phyloP scores from a whole-genome alignment of 2,888 invertebrate species.

The Papilio gigon region DNA sequence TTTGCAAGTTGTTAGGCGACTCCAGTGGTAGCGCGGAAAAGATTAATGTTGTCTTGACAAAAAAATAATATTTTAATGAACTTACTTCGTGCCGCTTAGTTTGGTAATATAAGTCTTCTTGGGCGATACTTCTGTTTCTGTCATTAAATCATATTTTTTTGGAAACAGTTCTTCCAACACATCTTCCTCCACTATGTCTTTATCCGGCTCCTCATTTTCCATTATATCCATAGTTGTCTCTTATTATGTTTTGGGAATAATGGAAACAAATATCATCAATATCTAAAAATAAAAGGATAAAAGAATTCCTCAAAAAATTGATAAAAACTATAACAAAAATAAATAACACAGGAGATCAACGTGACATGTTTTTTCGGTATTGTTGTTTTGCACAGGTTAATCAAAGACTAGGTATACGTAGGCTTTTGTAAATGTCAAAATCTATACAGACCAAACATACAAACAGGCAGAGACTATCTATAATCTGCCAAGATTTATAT shows the following conservation, averaged over 20 bases:
- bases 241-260: background rate
- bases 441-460: too few species aligned
- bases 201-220: conserved; percentile 68
- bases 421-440: conserved; percentile 1
- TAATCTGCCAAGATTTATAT: too few species aligned
- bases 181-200: conserved; percentile 62
- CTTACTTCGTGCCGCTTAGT: conserved; percentile 82
- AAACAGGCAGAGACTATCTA: too few species aligned
- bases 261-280: background rate
- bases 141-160: conserved; percentile 62
- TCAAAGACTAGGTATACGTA: background rate
- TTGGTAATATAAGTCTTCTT: conserved; percentile 84
- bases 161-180: conserved; percentile 62
- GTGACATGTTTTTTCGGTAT: conserved; percentile 4
- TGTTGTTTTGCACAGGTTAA: background rate
- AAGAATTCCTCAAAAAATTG: background rate
- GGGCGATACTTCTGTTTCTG: conserved; percentile 79
- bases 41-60: background rate
- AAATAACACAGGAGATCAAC: background rate
- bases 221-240: conserved; percentile 67
- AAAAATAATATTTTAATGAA: conserved; percentile 41
- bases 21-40: background rate
- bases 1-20: background rate
- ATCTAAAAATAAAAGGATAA: background rate
- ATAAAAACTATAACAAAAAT: background rate